A percentile compares a stretch with the other conserved stretches of the same genome.
Conservation (phyloP, 1,140 invertebrate species). For the Anoplophora glabripennis region DNA sequence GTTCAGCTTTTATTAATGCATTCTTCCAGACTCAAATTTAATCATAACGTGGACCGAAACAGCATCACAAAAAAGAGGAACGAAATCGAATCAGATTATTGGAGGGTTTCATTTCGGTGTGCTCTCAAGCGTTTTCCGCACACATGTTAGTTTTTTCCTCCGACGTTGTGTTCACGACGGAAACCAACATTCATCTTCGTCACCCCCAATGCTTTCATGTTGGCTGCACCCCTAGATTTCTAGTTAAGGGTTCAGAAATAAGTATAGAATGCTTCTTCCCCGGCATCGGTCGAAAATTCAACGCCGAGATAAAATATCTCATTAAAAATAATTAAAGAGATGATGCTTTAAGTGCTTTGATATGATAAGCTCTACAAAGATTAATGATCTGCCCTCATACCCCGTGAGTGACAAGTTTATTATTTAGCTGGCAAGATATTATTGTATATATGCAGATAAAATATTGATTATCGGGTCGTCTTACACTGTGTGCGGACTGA, state of each 20-base stretch:
- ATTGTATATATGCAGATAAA: no score
- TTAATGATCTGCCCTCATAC: conserved; percentile 5
- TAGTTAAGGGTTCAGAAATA: conserved; percentile 22
- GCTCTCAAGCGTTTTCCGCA: conserved; percentile 27
- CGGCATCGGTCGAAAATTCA: conserved; percentile 1
- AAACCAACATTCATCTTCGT: conserved; percentile 32
- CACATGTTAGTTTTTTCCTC: conserved; percentile 29
- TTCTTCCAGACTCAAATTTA: conserved; percentile 3
- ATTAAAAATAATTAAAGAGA: conserved; percentile 17
- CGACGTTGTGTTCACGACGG: conserved; percentile 23
- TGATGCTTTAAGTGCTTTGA: conserved; percentile 8
- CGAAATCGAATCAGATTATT: conserved; percentile 16
- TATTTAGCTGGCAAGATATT: no score
- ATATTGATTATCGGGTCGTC: no score
- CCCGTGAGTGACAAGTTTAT: conserved; percentile 1
- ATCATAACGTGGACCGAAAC: neutral
- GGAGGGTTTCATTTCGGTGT: conserved; percentile 26
- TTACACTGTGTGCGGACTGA: no score
- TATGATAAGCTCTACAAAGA: conserved; percentile 5
- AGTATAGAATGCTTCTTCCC: neutral
- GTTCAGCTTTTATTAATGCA: conserved; percentile 26
- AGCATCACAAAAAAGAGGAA: neutral
- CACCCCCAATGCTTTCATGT: conserved; percentile 22
- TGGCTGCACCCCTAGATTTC: conserved; percentile 18
- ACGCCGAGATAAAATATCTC: conserved; percentile 1